Evolutionary conservation across 1,140 invertebrate species (phyloP).

Genomic region (Galleria mellonella): DNA sequence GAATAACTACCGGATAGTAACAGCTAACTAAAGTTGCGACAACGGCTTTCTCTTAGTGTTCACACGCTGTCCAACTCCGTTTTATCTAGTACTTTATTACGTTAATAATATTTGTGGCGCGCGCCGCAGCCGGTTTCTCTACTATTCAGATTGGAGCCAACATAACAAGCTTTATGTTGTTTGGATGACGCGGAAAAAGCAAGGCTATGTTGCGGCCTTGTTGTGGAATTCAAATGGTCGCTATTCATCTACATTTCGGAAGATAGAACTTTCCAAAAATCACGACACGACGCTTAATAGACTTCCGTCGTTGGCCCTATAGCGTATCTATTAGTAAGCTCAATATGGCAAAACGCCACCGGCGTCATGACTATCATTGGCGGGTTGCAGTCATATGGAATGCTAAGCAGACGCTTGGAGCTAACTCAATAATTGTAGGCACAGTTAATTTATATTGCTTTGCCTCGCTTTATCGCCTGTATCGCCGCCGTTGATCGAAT

Average conservation of each 20-base stretch:
- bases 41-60: conserved; percentile 61
- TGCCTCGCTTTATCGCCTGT: conserved; percentile 21
- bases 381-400: conserved; percentile 19
- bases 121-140: conserved; percentile 55
- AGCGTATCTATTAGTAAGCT: conserved; percentile 19
- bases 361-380: conserved; percentile 21
- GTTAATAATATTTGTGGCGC: conserved; percentile 61
- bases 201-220: conserved; percentile 58
- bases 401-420: conserved; percentile 31
- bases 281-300: too few species aligned
- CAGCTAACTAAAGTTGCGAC: conserved; percentile 59
- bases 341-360: conserved; percentile 17
- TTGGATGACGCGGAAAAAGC: conserved; percentile 62
- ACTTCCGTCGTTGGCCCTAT: neutral
- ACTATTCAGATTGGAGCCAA: conserved; percentile 48
- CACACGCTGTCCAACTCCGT: conserved; percentile 64
- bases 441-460: conserved; percentile 35
- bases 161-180: conserved; percentile 48
- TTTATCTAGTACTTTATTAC: conserved; percentile 69
- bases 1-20: conserved; percentile 44
- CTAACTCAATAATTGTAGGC: conserved; percentile 27
- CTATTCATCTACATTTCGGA: conserved; percentile 20
- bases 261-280: neutral
- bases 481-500: conserved; percentile 22
- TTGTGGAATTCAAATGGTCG: conserved; percentile 42